phyloP scores from a whole-genome alignment of 1,140 invertebrate species.

The Anastatus disparis region DNA sequence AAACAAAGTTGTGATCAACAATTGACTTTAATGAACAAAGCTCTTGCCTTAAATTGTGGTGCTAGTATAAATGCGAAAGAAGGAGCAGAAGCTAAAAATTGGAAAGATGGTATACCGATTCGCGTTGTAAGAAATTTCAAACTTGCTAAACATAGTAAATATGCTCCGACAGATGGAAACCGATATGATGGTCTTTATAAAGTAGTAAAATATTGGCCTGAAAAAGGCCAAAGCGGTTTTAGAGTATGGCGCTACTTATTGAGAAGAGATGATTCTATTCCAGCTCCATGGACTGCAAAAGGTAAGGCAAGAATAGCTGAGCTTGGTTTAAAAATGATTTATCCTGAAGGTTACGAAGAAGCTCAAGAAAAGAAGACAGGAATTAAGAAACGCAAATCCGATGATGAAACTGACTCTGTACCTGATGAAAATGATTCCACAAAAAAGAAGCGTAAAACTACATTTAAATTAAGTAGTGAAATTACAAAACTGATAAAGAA shows the following conservation, averaged over 20 bases:
- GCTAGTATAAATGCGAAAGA: conserved; percentile 72
- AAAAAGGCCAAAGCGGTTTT: conserved; percentile 83
- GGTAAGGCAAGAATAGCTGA: conserved; percentile 70
- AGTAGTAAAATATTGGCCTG: conserved; percentile 86
- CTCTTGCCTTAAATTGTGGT: conserved; percentile 83
- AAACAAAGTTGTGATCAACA: conserved; percentile 85
- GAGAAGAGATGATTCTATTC: conserved; percentile 80
- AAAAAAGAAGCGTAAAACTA: conserved; percentile 61
- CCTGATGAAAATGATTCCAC: conserved; percentile 45
- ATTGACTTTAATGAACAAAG: conserved; percentile 82
- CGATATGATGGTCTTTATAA: conserved; percentile 84
- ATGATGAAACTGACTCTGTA: conserved; percentile 7
- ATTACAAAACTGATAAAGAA: conserved; percentile 69
- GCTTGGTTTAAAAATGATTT: conserved; percentile 60
- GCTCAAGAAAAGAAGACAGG: conserved; percentile 66
- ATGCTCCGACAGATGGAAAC: conserved; percentile 80
- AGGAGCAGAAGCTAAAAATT: conserved; percentile 79
- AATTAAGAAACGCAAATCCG: conserved; percentile 51
- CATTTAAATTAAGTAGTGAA: conserved; percentile 66
- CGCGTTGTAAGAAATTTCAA: conserved; percentile 84
- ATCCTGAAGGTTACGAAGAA: conserved; percentile 82
- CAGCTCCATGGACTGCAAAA: conserved; percentile 85
- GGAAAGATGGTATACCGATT: conserved; percentile 80
- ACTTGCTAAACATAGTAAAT: conserved; percentile 79
- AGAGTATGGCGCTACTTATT: conserved; percentile 85